Conservation (phyloP, 2,113 vertebrate genomes). For the Oxygymnocypris stewartii region DNA sequence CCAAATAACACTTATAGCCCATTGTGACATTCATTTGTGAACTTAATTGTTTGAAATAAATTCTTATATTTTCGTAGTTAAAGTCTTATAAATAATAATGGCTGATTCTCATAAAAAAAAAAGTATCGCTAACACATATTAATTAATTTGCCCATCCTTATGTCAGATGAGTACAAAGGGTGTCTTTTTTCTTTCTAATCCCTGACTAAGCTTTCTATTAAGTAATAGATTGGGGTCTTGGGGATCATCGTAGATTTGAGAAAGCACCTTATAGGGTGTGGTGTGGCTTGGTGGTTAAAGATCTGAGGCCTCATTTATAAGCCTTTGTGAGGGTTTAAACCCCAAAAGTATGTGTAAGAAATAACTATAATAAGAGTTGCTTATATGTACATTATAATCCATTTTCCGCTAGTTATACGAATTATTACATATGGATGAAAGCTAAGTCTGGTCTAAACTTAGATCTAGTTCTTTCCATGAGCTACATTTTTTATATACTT, state of each 20-base stretch:
- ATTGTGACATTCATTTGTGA: background rate
- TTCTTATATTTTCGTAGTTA: background rate
- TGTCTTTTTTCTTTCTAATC: background rate
- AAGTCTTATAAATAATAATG: background rate
- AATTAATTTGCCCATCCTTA: background rate
- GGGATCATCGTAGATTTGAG: background rate
- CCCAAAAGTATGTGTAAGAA: background rate
- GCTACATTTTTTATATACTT: background rate
- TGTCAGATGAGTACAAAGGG: background rate
- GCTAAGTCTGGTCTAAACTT: background rate
- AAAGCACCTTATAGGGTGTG: background rate
- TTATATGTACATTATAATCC: background rate
- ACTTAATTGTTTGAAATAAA: background rate
- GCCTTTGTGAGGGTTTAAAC: background rate
- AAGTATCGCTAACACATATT: background rate
- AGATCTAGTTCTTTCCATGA: background rate
- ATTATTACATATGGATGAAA: background rate
- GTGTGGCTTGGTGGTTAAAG: slow-evolving; percentile 20
- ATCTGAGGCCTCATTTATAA: background rate
- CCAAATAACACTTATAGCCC: background rate
- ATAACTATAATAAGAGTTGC: background rate
- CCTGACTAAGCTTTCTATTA: background rate
- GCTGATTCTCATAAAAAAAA: background rate
- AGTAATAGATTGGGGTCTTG: background rate
- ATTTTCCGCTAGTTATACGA: background rate